Conservation (phyloP, 2,888 invertebrate genomes). For the Sphaerophoria taeniata region DNA sequence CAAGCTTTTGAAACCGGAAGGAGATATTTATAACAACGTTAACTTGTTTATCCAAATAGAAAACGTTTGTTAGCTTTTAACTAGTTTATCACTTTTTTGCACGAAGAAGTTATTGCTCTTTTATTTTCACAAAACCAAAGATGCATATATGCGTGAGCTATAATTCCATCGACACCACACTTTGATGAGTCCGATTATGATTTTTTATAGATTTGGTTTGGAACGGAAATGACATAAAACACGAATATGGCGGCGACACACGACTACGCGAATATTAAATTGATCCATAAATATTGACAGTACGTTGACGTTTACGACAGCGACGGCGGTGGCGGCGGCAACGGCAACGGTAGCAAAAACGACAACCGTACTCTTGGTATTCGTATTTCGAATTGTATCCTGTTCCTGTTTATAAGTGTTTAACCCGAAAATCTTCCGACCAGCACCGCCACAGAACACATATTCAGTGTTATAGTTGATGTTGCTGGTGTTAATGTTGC, state of each 20-base stretch:
- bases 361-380: conserved; percentile 63
- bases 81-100: conserved; percentile 57
- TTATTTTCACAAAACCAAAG: conserved; percentile 35
- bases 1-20: conserved; percentile 19
- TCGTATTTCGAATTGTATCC: conserved; percentile 73
- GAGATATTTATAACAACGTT: not conserved
- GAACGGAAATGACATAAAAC: conserved; percentile 30
- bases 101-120: conserved; percentile 19
- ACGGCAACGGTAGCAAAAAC: conserved; percentile 37
- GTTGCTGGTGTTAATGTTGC: conserved; percentile 68
- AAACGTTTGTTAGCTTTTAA: conserved; percentile 8
- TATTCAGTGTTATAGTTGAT: conserved; percentile 65
- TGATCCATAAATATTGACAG: not conserved
- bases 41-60: not conserved
- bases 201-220: conserved; percentile 37
- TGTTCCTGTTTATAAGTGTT: conserved; percentile 73
- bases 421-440: conserved; percentile 75
- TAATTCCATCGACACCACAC: conserved; percentile 52
- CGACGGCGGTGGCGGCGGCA: conserved; percentile 4
- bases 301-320: not conserved
- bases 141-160: conserved; percentile 49
- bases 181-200: conserved; percentile 60
- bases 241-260: conserved; percentile 6
- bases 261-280: not conserved
- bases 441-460: conserved; percentile 65